These are phyloP conservation scores for Ambastaia sidthimunki DNA, from an alignment of 2,797 vertebrate genomes.

Conservation along the genomic window DNA sequence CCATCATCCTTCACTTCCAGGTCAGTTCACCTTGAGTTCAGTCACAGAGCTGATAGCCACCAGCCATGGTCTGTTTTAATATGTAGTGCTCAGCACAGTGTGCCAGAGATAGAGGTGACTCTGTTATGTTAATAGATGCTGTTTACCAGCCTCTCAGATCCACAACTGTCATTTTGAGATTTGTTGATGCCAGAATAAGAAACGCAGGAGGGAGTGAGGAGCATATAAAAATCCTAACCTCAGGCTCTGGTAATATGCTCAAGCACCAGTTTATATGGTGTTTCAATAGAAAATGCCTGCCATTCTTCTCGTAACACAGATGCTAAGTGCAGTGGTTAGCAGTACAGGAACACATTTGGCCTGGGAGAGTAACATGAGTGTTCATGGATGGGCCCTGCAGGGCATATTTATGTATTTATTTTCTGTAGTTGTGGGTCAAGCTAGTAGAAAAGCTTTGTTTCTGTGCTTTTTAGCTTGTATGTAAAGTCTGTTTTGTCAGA, in stretches of 20 bases:
- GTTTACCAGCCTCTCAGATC: conserved; percentile 8
- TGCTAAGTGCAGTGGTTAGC: background rate
- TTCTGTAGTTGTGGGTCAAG: conserved; percentile 1
- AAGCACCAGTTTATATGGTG: background rate
- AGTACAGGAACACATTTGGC: background rate
- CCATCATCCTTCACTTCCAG: conserved; percentile 99
- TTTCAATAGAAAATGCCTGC: conserved; percentile 14
- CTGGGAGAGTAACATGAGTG: background rate
- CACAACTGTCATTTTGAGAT: conserved; percentile 3
- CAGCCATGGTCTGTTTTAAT: background rate
- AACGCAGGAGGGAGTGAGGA: background rate
- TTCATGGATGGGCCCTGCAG: background rate
- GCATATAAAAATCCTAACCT: background rate
- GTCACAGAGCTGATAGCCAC: rapidly evolving
- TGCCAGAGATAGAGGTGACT: background rate
- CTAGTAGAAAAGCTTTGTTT: background rate
- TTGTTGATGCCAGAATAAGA: conserved; percentile 7
- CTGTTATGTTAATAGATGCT: background rate
- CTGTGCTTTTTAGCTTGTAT: background rate
- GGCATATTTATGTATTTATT: background rate
- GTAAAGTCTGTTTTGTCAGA: too few species aligned
- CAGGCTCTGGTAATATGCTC: background rate
- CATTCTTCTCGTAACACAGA: background rate
- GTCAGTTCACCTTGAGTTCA: conserved; percentile 70
- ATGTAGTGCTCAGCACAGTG: rapidly evolving